phyloP scores from a whole-genome alignment of 2,888 invertebrate genomes.

The Podabrus alpinus region DNA sequence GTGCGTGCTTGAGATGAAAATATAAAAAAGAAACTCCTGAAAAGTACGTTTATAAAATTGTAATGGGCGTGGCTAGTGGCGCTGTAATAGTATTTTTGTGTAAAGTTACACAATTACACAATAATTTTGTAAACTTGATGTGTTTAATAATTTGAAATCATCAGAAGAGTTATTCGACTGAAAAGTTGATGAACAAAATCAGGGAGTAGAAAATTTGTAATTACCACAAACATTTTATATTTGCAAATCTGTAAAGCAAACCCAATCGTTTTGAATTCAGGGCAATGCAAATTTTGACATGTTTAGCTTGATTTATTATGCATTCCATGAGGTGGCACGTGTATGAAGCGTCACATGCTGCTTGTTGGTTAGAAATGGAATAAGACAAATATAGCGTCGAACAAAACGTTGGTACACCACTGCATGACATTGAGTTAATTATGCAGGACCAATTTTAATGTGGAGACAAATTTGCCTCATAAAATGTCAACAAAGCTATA shows the following conservation, averaged over 20 bases:
- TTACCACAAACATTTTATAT: background rate
- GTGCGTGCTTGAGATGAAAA: too few species aligned
- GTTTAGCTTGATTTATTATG: slow-evolving; percentile 29
- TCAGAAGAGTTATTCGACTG: background rate
- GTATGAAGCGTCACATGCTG: slow-evolving; percentile 11
- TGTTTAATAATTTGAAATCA: background rate
- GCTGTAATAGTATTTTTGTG: background rate
- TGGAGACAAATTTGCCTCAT: background rate
- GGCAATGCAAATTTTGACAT: slow-evolving; percentile 26
- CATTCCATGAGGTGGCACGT: slow-evolving; percentile 21
- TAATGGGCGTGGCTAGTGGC: background rate
- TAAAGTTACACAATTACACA: background rate
- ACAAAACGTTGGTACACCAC: background rate
- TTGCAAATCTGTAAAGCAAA: slow-evolving; percentile 19
- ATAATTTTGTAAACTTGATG: background rate
- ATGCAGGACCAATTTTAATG: background rate
- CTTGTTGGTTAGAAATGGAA: background rate
- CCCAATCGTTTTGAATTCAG: slow-evolving; percentile 14
- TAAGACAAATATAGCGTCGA: background rate
- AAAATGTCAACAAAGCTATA: background rate
- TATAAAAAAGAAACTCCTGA: too few species aligned
- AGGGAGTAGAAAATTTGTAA: background rate
- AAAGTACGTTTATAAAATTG: too few species aligned
- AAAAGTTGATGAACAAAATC: background rate
- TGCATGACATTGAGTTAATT: background rate